Base-by-base conservation (phyloP, 2,113 vertebrate genomes). In the Lasiurus cinereus region DNA sequence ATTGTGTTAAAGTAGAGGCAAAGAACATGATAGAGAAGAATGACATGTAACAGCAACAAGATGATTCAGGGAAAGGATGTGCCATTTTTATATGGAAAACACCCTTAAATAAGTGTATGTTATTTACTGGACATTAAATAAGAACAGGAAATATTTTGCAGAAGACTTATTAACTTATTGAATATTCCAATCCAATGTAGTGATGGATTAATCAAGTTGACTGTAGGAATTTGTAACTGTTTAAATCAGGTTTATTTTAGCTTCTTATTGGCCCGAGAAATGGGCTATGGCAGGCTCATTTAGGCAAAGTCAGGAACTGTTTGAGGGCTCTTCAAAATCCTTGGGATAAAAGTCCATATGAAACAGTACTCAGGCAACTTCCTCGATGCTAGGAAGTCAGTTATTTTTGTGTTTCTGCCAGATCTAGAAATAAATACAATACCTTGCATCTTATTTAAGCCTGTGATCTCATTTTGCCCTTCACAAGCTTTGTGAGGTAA, bases 351-450 rank as follows among this genome's bases (percentile, higher is more conserved):
- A 54, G 52, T 91, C 48, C 70, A 48, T 52, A 43, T 88, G 84
- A 93, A 79, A 88, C 69, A 64, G 9, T 64, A 72, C 79, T 96
- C 62, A 90, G 73, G 64, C 90, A 31, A 85, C 79, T 96, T 97
- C 88, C 94, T 92, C 1, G 50, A 64, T 76, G 79, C 69, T 84
- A 79, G 92, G 94, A 96, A 95, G 85, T 93, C 64, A 74, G 39
- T 46, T 8, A 36, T 64, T 80, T 94, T 93, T 96, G 92, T 83
- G 29, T 86, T 94, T 85, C 89, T 89, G 96, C 96, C 96, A 96
- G 86, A 80, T 96, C 93, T 96, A 90, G 94, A 96, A 97, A 95
- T 93, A 97, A 96, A 96, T 91, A 94, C 92, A 96, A 91, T 88
- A 86, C 80, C 73, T 96, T 72, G 84, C 64, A 33, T 96, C 88